phyloP scores from a whole-genome alignment of 2,888 invertebrate species.

The Lithophane leautieri region DNA sequence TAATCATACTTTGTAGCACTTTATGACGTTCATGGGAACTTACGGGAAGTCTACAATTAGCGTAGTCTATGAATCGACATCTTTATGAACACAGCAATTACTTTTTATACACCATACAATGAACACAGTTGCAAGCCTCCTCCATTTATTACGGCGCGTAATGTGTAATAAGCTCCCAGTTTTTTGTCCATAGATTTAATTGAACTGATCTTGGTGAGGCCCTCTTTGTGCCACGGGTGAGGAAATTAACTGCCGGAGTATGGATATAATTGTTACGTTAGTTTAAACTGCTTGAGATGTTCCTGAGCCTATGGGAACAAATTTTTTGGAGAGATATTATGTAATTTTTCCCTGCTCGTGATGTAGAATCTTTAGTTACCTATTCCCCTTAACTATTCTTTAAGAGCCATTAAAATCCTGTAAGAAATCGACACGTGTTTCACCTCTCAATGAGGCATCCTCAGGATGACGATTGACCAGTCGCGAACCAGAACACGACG shows the following conservation, averaged over 20 bases:
- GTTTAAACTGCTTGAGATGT: neutral
- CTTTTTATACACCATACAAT: slow-evolving; percentile 28
- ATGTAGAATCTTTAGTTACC: neutral
- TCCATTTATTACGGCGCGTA: slow-evolving; percentile 47
- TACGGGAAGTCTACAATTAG: slow-evolving; percentile 30
- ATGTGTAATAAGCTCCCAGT: slow-evolving; percentile 45
- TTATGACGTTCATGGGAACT: slow-evolving; percentile 26
- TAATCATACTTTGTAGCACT: slow-evolving; percentile 24
- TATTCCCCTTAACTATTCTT: too few relatives aligned
- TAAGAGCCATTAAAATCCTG: too few relatives aligned
- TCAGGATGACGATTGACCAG: too few relatives aligned
- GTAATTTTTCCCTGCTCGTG: neutral
- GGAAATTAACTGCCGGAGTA: slow-evolving; percentile 21
- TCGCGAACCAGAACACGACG: too few relatives aligned
- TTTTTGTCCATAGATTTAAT: slow-evolving; percentile 72
- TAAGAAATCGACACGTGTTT: too few relatives aligned
- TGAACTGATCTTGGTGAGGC: slow-evolving; percentile 71
- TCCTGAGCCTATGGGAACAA: neutral
- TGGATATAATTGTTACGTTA: slow-evolving; percentile 6
- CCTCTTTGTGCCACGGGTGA: slow-evolving; percentile 58
- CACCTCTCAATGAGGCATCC: too few relatives aligned
- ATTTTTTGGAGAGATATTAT: neutral
- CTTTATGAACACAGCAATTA: slow-evolving; percentile 21
- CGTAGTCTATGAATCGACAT: slow-evolving; percentile 20
- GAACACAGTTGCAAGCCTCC: slow-evolving; percentile 34